Conservation (phyloP, 1,140 invertebrate genomes). For the Popillia japonica region DNA sequence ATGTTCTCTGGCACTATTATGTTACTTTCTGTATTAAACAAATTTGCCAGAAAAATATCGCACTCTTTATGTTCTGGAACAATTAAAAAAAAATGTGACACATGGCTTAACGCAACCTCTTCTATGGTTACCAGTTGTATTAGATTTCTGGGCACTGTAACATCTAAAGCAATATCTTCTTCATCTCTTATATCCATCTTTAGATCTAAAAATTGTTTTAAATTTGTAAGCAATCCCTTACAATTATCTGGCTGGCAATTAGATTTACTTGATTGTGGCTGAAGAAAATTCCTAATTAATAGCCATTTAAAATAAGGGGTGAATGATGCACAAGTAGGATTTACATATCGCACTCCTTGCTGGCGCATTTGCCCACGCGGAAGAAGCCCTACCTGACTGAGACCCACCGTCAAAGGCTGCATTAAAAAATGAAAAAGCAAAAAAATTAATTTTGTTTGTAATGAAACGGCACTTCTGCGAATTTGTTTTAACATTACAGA, state of each 20-base stretch:
- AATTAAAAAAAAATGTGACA: not conserved
- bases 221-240: not conserved
- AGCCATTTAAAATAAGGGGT: not conserved
- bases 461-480: too few relatives aligned
- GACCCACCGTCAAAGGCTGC: too few relatives aligned
- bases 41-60: not conserved
- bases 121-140: not conserved
- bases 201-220: conserved; percentile 3
- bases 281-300: not conserved
- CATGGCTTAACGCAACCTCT: not conserved
- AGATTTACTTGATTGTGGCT: not conserved
- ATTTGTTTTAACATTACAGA: too few relatives aligned
- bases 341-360: not conserved
- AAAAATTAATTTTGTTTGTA: too few relatives aligned
- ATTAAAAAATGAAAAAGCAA: too few relatives aligned
- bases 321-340: not conserved
- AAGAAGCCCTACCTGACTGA: too few relatives aligned
- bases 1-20: too few relatives aligned
- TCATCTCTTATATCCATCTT: not conserved
- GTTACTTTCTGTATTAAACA: too few relatives aligned
- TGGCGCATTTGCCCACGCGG: not conserved
- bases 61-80: not conserved
- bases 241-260: conserved; percentile 1
- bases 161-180: not conserved
- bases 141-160: not conserved